phyloP scores from a whole-genome alignment of 2,797 vertebrate species.

The Champsocephalus gunnari region DNA sequence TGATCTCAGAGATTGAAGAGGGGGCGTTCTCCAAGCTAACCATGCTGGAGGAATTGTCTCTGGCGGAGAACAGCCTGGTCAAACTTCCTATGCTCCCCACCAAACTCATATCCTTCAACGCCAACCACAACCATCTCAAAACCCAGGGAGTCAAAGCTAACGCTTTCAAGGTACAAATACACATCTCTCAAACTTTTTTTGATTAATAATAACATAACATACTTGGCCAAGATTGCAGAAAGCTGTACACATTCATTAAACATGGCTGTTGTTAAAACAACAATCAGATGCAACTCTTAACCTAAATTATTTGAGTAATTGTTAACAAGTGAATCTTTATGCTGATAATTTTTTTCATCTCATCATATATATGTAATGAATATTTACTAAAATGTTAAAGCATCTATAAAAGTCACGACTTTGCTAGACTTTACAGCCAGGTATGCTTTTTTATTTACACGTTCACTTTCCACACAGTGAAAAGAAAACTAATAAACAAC shows the following conservation, averaged over 20 bases:
- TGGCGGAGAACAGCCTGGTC: conserved; percentile 92
- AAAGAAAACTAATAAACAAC: background rate
- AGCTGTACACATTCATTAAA: background rate
- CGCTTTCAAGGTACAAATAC: conserved; percentile 90
- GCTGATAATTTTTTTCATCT: background rate
- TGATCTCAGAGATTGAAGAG: conserved; percentile 97
- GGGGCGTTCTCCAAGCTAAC: conserved; percentile 92
- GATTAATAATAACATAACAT: background rate
- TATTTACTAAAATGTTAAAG: background rate
- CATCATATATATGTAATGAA: background rate
- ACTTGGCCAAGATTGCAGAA: background rate
- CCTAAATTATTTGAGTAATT: background rate
- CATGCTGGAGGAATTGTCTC: conserved; percentile 90
- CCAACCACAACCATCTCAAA: conserved; percentile 93
- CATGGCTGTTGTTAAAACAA: background rate
- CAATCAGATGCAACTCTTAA: background rate
- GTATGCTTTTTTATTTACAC: background rate
- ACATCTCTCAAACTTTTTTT: background rate
- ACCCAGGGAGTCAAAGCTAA: conserved; percentile 95
- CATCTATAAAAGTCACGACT: background rate
- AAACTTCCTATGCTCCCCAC: conserved; percentile 93
- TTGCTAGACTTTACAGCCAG: background rate
- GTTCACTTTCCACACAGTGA: background rate
- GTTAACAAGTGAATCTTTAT: background rate
- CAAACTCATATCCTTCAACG: conserved; percentile 91